phyloP scores from a whole-genome alignment of 2,113 vertebrate genomes.

The Psammodynastes pulverulentus region DNA sequence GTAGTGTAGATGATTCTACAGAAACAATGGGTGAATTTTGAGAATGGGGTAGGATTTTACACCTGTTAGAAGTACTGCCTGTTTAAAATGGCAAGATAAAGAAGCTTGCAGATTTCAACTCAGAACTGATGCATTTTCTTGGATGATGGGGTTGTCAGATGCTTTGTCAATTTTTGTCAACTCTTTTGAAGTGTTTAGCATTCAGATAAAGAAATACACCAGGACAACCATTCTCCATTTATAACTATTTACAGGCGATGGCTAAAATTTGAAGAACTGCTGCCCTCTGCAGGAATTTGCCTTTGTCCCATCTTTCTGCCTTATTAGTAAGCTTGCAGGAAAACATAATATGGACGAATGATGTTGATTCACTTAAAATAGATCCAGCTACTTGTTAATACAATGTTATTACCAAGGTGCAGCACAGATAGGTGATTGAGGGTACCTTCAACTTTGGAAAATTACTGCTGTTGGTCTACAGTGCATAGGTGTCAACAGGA shows the following conservation, averaged over 20 bases:
- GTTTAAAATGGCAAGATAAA: constrained; percentile 30
- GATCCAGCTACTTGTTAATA: neutral
- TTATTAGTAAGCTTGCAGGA: constrained; percentile 25
- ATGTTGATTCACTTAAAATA: neutral
- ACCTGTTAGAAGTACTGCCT: constrained; percentile 6
- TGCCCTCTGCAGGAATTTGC: constrained; percentile 75
- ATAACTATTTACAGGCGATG: constrained; percentile 14
- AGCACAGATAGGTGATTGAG: neutral
- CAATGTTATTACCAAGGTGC: neutral
- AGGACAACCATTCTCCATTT: constrained; percentile 25
- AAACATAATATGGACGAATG: constrained; percentile 8
- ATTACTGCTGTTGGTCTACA: neutral
- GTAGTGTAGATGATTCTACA: neutral
- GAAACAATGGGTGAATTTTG: constrained; percentile 11
- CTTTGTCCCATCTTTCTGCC: constrained; percentile 21
- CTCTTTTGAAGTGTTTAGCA: constrained; percentile 6
- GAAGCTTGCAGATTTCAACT: neutral
- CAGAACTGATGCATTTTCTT: constrained; percentile 14
- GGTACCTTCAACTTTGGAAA: neutral
- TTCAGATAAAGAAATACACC: neutral
- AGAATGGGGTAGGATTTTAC: neutral
- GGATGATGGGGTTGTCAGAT: constrained; percentile 4
- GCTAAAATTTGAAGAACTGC: constrained; percentile 72
- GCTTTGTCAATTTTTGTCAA: neutral
- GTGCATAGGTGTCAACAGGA: neutral